Evolutionary conservation across 2,113 vertebrate species (phyloP), one percentile per base, ranked within the genome.

Genomic region (Hymenochirus boettgeri): DNA sequence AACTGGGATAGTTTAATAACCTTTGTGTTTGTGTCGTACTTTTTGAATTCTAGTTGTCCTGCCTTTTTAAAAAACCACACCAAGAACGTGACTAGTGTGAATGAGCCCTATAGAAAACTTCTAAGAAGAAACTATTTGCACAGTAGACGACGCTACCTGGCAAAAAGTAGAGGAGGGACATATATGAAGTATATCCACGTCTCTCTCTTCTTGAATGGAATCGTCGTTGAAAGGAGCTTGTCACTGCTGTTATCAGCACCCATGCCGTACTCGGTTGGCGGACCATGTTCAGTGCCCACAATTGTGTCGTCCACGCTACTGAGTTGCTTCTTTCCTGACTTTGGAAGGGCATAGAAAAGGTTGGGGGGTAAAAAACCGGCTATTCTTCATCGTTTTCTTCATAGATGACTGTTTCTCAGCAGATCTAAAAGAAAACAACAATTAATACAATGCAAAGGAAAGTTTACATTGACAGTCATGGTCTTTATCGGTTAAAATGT

Each of bases 231-330:
- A 83, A 1, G 92, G 97, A 0, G 89, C 74, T 97, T 93, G 21
- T 98, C 94, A 1, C 86, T 91, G 82, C 92, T 93, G 78, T 88
- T 85, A 73, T 97, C 93, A 61, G 93, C n/a, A 78, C 0, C 90
- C 91, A 1, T 89, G 93, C 10, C 89, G 72, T 59, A 86, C n/a
- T 26, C 1, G 76, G 72, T 18, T 75, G 83, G 23, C 47, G 72
- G 22, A 90, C 84, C 82, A 91, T 80, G 37, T 96, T 95, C 42
- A 99, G 85, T 2, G 91, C n/a, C 96, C 11, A 78, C 69, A 15
- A 98, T 88, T 54, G 94, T 97, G 72, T 96, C 93, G 2, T 97
- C 95, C 67, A 92, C 76, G 0, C 18, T 77, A 27, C 69, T 79
- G 59, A 62, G 86, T 26, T 76, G 73, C 15, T 85, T 91, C 42